Conservation (phyloP, 37 sponge, comb jelly and placozoan species). For the Theonella swinhoei region DNA sequence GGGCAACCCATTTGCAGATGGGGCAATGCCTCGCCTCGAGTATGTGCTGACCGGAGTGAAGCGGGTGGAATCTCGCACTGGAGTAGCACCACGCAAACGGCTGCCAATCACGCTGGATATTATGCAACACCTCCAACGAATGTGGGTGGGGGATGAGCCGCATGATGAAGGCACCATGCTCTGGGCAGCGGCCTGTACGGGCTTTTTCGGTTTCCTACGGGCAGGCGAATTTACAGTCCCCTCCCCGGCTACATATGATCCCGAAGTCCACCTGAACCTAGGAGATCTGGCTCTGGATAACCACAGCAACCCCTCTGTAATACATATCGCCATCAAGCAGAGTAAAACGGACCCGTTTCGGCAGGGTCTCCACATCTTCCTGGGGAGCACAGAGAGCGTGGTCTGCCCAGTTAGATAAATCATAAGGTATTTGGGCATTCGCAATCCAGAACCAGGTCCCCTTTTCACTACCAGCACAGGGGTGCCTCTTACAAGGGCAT, state of each 20-base stretch:
- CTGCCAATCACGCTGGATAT: constrained; percentile 38
- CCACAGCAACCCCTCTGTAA: neutral
- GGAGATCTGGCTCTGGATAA: constrained; percentile 5
- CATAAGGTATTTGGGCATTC: neutral
- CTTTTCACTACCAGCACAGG: constrained; percentile 3
- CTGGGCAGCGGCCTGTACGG: too few species aligned
- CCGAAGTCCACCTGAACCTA: neutral
- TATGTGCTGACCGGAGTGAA: constrained; percentile 10
- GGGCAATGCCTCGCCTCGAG: neutral
- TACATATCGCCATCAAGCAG: constrained; percentile 1
- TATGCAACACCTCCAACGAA: neutral
- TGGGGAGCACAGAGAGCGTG: constrained; percentile 7
- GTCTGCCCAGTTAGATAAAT: constrained; percentile 17
- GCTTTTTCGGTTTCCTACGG: too few species aligned
- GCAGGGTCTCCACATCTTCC: constrained; percentile 1
- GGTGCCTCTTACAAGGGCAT: too few species aligned
- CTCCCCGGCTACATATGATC: constrained; percentile 3
- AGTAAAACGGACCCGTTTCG: constrained; percentile 26
- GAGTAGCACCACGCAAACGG: neutral
- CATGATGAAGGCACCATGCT: neutral
- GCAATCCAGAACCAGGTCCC: neutral
- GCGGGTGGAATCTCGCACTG: neutral
- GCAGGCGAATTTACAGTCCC: too few species aligned
- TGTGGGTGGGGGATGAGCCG: neutral
- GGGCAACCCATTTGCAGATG: neutral